These are phyloP conservation scores for Lasioglossum baleicum DNA, from an alignment of 1,140 invertebrate species.

Conservation along the genomic window DNA sequence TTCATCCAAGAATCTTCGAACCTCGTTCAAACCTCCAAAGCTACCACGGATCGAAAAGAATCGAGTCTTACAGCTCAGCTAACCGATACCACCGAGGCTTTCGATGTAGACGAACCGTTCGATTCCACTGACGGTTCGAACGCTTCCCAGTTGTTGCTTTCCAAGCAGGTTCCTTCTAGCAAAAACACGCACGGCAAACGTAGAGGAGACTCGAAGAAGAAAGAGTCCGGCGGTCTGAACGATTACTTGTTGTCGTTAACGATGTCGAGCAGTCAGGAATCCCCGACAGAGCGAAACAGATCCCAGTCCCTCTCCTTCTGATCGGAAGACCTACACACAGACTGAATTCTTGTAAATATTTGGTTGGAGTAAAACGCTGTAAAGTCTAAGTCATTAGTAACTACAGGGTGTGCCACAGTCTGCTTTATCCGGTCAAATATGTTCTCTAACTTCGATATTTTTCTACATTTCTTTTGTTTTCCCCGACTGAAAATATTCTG, in stretches of 20 bases:
- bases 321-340: constrained; percentile 51
- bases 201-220: constrained; percentile 33
- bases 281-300: constrained; percentile 37
- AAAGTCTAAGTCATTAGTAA: constrained; percentile 38
- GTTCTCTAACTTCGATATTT: neutral
- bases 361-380: neutral
- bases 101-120: constrained; percentile 14
- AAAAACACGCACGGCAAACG: neutral
- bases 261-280: constrained; percentile 49
- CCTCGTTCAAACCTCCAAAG: neutral
- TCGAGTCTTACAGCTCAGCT: neutral
- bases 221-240: constrained; percentile 63
- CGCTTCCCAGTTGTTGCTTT: constrained; percentile 39
- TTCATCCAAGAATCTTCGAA: neutral
- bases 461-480: neutral
- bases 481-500: no score
- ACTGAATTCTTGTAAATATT: constrained; percentile 68
- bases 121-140: constrained; percentile 28
- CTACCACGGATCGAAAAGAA: neutral
- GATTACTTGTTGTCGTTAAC: constrained; percentile 72
- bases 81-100: neutral
- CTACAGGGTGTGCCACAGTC: constrained; percentile 1
- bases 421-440: neutral
- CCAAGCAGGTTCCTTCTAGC: neutral
- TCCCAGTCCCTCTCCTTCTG: constrained; percentile 41